Evolutionary conservation across 2,888 invertebrate species (phyloP).

Genomic region (Myopa testacea): DNA sequence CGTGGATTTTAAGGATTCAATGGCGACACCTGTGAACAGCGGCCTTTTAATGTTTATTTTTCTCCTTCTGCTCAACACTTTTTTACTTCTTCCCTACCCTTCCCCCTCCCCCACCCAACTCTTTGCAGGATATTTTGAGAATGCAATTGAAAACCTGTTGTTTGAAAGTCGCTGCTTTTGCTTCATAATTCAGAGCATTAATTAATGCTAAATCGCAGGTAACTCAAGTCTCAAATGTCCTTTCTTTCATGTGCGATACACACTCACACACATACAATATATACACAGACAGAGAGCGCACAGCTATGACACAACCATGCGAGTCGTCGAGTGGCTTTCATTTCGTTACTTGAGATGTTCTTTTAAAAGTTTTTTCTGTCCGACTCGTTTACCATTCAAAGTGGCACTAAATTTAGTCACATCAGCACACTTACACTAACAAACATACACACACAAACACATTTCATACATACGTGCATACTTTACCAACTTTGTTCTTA

Average conservation of each 20-base stretch:
- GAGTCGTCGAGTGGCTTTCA: background rate
- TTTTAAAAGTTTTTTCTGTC: slow-evolving; percentile 20
- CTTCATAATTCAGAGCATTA: background rate
- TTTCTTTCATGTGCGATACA: slow-evolving; percentile 35
- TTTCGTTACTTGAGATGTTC: slow-evolving; percentile 19
- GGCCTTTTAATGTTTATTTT: too few species aligned
- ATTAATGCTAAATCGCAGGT: background rate
- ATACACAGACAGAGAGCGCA: background rate
- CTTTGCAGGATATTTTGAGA: background rate
- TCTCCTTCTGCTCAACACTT: too few species aligned
- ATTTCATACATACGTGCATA: background rate
- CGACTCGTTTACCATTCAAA: slow-evolving; percentile 56
- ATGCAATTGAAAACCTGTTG: background rate
- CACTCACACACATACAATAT: slow-evolving; percentile 10
- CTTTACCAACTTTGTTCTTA: background rate
- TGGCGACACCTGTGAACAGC: slow-evolving; percentile 25
- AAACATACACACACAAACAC: background rate
- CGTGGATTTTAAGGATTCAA: background rate
- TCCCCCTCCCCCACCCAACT: background rate
- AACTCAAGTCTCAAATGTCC: slow-evolving; percentile 1
- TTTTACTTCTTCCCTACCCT: background rate
- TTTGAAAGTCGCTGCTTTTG: too few species aligned
- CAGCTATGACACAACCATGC: background rate
- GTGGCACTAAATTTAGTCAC: slow-evolving; percentile 63
- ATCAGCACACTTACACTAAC: background rate